These are phyloP conservation scores for Athetis lepigone DNA, from an alignment of 2,888 invertebrate species.

Conservation along the genomic window DNA sequence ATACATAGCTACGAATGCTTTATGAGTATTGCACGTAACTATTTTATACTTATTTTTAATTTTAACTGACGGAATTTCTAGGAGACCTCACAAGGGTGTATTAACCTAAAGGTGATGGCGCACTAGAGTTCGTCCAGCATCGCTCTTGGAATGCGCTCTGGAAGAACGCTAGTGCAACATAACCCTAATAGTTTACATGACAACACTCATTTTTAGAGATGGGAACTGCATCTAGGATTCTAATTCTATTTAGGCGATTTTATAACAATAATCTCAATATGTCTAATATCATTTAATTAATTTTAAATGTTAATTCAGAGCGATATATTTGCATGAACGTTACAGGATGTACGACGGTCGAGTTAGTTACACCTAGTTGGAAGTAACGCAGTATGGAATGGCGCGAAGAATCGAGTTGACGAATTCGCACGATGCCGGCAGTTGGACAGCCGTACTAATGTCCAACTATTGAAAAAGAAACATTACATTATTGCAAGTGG, in stretches of 20 bases:
- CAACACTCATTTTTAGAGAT: slow-evolving; percentile 48
- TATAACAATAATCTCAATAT: slow-evolving; percentile 19
- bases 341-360: slow-evolving; percentile 56
- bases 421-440: slow-evolving; percentile 78
- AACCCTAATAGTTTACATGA: slow-evolving; percentile 22
- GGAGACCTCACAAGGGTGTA: slow-evolving; percentile 8
- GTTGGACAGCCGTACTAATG: slow-evolving; percentile 73
- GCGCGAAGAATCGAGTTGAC: slow-evolving; percentile 83
- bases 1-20: slow-evolving; percentile 50
- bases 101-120: slow-evolving; percentile 17
- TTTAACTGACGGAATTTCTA: slow-evolving; percentile 39
- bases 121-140: slow-evolving; percentile 16
- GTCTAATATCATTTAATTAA: slow-evolving; percentile 20
- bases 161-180: not conserved
- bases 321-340: slow-evolving; percentile 62
- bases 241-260: slow-evolving; percentile 42
- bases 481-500: not conserved
- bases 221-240: slow-evolving; percentile 39
- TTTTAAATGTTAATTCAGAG: slow-evolving; percentile 9
- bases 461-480: slow-evolving; percentile 74
- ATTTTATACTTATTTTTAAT: slow-evolving; percentile 16
- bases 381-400: slow-evolving; percentile 85
- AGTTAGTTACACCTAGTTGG: slow-evolving; percentile 66
- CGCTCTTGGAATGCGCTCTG: not conserved
- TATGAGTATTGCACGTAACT: slow-evolving; percentile 44